Conservation (phyloP, 2,797 vertebrate genomes). For the Ficedula albicollis region DNA sequence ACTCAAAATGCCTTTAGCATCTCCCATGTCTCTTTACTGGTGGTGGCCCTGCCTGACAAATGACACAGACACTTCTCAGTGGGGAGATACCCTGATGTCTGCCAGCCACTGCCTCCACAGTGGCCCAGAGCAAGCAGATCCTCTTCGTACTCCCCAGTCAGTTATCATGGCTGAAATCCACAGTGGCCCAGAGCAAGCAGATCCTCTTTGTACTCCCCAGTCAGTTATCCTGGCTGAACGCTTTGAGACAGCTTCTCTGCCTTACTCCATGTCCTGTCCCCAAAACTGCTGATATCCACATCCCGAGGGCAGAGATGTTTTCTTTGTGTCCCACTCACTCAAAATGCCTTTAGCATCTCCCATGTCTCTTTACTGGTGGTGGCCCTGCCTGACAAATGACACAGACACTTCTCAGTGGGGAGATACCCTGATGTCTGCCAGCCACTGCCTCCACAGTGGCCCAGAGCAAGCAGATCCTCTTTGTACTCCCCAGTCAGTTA, state of each 20-base stretch:
- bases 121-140: background rate
- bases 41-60: background rate
- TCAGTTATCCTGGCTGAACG: background rate
- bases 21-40: fast-evolving
- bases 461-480: background rate
- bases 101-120: background rate
- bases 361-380: fast-evolving
- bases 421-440: background rate
- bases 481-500: background rate
- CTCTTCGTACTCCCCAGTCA: background rate
- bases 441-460: background rate
- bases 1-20: background rate
- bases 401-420: background rate
- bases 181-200: background rate
- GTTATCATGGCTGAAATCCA: background rate
- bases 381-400: background rate
- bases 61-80: background rate
- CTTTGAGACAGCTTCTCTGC: background rate
- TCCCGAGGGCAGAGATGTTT: background rate
- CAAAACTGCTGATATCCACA: background rate
- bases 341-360: background rate
- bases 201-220: background rate
- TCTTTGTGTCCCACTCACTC: background rate
- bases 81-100: background rate
- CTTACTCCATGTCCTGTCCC: background rate